phyloP scores from a whole-genome alignment of 53 echinoderm and acorn worm species.

The Holothuria leucospilota region DNA sequence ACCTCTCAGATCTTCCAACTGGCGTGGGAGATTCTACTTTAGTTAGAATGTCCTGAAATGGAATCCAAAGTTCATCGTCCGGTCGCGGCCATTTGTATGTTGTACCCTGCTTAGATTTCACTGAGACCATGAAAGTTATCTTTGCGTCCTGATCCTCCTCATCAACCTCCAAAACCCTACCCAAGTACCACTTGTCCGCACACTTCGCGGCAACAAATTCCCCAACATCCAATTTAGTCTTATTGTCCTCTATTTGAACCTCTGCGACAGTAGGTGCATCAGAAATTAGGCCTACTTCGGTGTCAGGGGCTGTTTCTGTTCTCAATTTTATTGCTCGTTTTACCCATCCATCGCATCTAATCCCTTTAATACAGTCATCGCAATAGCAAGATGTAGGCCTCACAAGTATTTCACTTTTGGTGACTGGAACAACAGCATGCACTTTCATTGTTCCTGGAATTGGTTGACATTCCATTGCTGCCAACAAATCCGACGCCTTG shows the following conservation, averaged over 20 bases:
- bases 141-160: slow-evolving; percentile 59
- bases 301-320: slow-evolving; percentile 8
- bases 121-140: slow-evolving; percentile 59
- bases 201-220: slow-evolving; percentile 50
- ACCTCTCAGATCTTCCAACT: slow-evolving; percentile 43
- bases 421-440: slow-evolving; percentile 35
- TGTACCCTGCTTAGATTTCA: slow-evolving; percentile 54
- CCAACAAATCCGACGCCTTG: slow-evolving; percentile 5
- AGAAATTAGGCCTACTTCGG: not conserved
- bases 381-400: slow-evolving; percentile 50
- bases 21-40: slow-evolving; percentile 20
- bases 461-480: slow-evolving; percentile 21
- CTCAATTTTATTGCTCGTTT: slow-evolving; percentile 19
- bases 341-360: slow-evolving; percentile 57
- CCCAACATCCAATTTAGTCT: slow-evolving; percentile 21
- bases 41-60: slow-evolving; percentile 46
- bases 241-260: not conserved
- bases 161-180: slow-evolving; percentile 49
- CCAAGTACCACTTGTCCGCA: slow-evolving; percentile 40
- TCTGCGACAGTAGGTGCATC: slow-evolving; percentile 21
- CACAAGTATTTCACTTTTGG: slow-evolving; percentile 15
- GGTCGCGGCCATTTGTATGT: slow-evolving; percentile 53
- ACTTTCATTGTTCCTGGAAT: slow-evolving; percentile 45
- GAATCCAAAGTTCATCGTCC: slow-evolving; percentile 44
- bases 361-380: not conserved